Evolutionary conservation across 1,140 invertebrate species (phyloP).

Genomic region (Streblospio benedicti): DNA sequence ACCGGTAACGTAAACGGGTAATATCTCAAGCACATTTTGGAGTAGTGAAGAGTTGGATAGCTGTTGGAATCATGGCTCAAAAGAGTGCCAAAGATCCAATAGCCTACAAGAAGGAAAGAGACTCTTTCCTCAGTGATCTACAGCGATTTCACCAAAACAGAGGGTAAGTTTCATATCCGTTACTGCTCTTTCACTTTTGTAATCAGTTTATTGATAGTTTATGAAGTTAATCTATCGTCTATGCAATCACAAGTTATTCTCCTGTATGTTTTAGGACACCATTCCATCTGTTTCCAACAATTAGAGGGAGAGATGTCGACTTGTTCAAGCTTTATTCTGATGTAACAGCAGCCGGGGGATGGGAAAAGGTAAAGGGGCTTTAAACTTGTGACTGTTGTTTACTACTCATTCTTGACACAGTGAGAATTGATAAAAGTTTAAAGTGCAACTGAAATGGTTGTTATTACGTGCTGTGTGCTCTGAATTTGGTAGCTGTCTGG

Average conservation of each 20-base stretch:
- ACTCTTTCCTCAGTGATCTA: constrained; percentile 67
- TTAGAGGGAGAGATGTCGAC: constrained; percentile 82
- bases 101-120: constrained; percentile 61
- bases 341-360: constrained; percentile 82
- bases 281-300: constrained; percentile 64
- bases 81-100: constrained; percentile 58
- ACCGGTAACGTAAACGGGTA: too few relatives aligned
- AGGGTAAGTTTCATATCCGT: constrained; percentile 57
- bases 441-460: too few relatives aligned
- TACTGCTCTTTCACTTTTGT: constrained; percentile 15
- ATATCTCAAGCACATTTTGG: constrained; percentile 14
- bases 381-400: too few relatives aligned
- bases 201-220: not conserved
- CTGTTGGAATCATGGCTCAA: constrained; percentile 18
- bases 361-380: constrained; percentile 86
- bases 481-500: too few relatives aligned
- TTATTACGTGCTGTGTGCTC: too few relatives aligned
- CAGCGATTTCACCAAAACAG: constrained; percentile 72
- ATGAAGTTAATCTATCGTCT: too few relatives aligned
- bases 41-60: constrained; percentile 23
- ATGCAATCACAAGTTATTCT: too few relatives aligned
- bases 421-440: too few relatives aligned
- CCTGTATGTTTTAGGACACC: constrained; percentile 61
- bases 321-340: constrained; percentile 79
- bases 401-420: too few relatives aligned